A percentile compares a stretch with the other conserved stretches of the same genome.
These are phyloP conservation scores for Melospiza melodia DNA, from an alignment of 2,113 vertebrate species.

Conservation along the genomic window DNA sequence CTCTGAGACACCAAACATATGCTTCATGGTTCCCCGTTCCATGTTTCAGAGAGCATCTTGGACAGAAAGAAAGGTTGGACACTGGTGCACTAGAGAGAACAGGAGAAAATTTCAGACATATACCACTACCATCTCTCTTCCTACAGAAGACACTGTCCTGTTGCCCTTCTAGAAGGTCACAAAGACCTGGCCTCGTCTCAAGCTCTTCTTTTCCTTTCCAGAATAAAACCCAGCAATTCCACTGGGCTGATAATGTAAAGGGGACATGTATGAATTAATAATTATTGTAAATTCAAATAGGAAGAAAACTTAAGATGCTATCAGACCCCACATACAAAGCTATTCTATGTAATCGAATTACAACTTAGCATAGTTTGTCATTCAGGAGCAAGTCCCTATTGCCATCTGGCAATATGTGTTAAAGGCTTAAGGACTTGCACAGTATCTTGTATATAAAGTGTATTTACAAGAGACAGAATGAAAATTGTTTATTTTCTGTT, in stretches of 20 bases:
- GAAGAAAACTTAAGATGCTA: background rate
- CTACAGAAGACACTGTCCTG: background rate
- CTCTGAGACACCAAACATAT: background rate
- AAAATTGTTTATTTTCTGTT: background rate
- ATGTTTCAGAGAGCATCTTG: background rate
- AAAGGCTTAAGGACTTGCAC: background rate
- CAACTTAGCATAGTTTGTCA: constrained; percentile 3
- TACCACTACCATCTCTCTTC: background rate
- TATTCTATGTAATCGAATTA: background rate
- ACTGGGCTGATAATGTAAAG: background rate
- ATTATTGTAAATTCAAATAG: background rate
- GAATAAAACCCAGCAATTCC: background rate
- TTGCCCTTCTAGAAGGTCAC: background rate
- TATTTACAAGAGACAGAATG: background rate
- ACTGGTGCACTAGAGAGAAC: background rate
- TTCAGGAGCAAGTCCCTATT: background rate
- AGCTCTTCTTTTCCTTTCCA: background rate
- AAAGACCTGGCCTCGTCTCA: background rate
- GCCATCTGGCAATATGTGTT: constrained; percentile 6
- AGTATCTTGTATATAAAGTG: background rate
- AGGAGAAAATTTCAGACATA: background rate
- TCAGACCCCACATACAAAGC: background rate
- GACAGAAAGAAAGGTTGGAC: background rate
- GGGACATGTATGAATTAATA: background rate
- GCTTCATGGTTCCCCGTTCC: background rate